These are phyloP conservation scores for Archegozetes longisetosus DNA, from an alignment of 1,140 invertebrate genomes.

Conservation along the genomic window DNA sequence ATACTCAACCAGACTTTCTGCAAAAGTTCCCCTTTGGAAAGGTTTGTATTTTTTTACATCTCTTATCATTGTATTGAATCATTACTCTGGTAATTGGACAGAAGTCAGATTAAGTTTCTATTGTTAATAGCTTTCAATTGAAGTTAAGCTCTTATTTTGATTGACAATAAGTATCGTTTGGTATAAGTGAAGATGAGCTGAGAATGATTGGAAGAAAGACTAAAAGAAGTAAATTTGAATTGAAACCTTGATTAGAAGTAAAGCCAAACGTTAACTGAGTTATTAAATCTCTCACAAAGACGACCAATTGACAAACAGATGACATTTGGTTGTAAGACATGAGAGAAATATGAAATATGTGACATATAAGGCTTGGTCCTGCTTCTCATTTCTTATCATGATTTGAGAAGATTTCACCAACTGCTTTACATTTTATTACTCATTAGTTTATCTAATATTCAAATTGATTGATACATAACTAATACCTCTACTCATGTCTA, in stretches of 20 bases:
- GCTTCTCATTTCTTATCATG: neutral
- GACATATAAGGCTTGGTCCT: neutral
- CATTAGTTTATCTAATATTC: neutral
- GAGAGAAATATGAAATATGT: neutral
- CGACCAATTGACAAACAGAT: neutral
- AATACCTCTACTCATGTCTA: conserved; percentile 18
- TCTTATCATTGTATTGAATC: neutral
- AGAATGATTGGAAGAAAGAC: too few species aligned
- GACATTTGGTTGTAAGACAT: neutral
- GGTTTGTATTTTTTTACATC: conserved; percentile 35
- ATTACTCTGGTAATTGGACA: too few species aligned
- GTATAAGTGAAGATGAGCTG: too few species aligned
- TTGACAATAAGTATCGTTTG: too few species aligned
- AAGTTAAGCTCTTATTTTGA: too few species aligned
- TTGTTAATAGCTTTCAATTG: too few species aligned
- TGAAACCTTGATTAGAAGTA: neutral
- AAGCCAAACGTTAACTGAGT: neutral
- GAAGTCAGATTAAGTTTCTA: too few species aligned
- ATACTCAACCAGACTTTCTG: conserved; percentile 65
- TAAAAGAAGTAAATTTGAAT: too few species aligned
- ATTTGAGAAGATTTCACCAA: neutral
- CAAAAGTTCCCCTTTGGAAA: conserved; percentile 90
- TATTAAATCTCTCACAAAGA: neutral
- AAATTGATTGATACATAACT: neutral
- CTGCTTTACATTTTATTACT: neutral